Base-by-base conservation (phyloP, 2,888 invertebrate genomes). In the Tridacna crocea region DNA sequence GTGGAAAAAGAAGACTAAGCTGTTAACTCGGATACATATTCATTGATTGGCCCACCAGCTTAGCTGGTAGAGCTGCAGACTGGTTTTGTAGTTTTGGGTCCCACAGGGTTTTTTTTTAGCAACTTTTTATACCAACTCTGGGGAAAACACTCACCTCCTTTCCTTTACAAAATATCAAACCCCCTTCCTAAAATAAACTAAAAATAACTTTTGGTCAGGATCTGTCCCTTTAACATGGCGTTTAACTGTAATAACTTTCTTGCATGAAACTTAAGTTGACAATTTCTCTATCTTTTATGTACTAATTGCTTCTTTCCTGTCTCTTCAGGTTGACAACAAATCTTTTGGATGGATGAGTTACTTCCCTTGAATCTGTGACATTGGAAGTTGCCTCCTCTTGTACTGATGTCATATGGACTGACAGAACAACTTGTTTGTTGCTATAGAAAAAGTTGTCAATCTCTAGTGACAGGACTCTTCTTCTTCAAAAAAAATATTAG, bases 261-360 rank as follows among this genome's bases (percentile, higher is more conserved):
- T 55, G 55, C 3, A 55, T 6, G 15, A 15, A 15, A 19, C 55
- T 61, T 61, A n/a, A n/a, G n/a, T n/a, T n/a, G n/a, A n/a, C 10
- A n/a, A 24, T 2, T 13, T 61, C 26, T 61, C 61, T 61, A 2
- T 61, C 2, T 13, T 61, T 61, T 4, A 61, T 61, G 61, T 61
- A 61, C 61, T 61, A 61, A 61, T 61, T 13, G 13, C 36, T 77
- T 77, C 72, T 81, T 84, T 81, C 81, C 86, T 83, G 83, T 83
- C 83, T 86, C 86, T 86, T 86, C 86, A 86, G 86, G 83, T 83
- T 77, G 80, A 55, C 72, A 77, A 66, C 66, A 48, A 76, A 27
- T 48, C 68, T 68, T 68, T 77, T 60, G 60, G 78, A 55, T 51
- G 46, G 68, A 36, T 36, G 79, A 82, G 78, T 82, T 58, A 58